Conservation (phyloP, 1,140 invertebrate genomes). For the Lithobius niger region DNA sequence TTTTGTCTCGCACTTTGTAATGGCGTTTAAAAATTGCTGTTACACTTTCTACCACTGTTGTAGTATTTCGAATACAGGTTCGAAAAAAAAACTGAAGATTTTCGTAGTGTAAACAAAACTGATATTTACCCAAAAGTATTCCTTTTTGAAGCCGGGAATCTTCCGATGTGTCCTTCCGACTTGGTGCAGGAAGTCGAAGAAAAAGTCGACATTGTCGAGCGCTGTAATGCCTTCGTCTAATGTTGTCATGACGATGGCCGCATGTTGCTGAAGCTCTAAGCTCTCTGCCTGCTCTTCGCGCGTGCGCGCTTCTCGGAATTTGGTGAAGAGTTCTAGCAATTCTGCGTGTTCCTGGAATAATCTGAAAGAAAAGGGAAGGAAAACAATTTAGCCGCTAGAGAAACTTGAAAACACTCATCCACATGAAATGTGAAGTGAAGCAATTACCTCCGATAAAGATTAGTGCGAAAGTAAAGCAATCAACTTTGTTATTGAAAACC, state of each 20-base stretch:
- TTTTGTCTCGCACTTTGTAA: too few species aligned
- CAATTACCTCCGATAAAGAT: too few species aligned
- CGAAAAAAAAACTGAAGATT: too few species aligned
- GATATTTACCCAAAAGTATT: slow-evolving; percentile 68
- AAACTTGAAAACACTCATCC: too few species aligned
- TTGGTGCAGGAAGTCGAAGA: slow-evolving; percentile 64
- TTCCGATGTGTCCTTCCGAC: slow-evolving; percentile 66
- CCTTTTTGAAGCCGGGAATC: slow-evolving; percentile 68
- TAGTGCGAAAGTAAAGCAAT: too few species aligned
- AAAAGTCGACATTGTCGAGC: slow-evolving; percentile 66
- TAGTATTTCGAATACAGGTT: too few species aligned
- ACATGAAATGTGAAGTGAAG: too few species aligned
- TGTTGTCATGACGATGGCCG: slow-evolving; percentile 73
- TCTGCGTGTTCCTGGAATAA: slow-evolving; percentile 77
- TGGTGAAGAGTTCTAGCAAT: slow-evolving; percentile 60
- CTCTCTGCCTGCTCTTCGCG: slow-evolving; percentile 58
- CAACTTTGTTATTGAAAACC: too few species aligned
- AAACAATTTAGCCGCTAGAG: too few species aligned
- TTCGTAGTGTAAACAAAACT: background rate
- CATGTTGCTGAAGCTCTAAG: slow-evolving; percentile 69
- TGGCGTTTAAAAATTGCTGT: too few species aligned
- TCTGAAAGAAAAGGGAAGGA: slow-evolving; percentile 35
- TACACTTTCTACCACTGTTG: too few species aligned
- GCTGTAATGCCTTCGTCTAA: slow-evolving; percentile 65
- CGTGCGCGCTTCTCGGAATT: slow-evolving; percentile 61